A percentile compares a stretch with the other conserved stretches of the same genome.
Evolutionary conservation across 2,113 vertebrate species (phyloP).

Genomic region (Erinaceus europaeus): DNA sequence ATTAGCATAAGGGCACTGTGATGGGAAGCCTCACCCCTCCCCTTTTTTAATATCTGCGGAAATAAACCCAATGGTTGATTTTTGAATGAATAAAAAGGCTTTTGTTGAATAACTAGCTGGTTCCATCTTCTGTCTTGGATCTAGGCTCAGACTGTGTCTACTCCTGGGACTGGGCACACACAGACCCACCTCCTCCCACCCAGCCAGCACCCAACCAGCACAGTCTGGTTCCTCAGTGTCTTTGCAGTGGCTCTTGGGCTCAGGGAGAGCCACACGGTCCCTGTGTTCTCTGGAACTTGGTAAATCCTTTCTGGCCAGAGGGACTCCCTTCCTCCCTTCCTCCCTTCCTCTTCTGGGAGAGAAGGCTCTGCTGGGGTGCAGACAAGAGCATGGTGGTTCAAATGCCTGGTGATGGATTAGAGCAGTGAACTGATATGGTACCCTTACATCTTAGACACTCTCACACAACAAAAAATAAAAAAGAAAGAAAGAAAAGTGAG

Average conservation of each 20-base stretch:
- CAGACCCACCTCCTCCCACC: too few relatives aligned
- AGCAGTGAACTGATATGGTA: rapidly evolving
- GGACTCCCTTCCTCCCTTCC: not conserved
- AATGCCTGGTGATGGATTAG: not conserved
- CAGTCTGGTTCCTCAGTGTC: not conserved
- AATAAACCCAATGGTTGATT: slow-evolving; percentile 51
- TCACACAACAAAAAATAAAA: too few relatives aligned
- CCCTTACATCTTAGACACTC: too few relatives aligned
- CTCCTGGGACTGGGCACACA: rapidly evolving
- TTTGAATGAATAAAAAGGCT: slow-evolving; percentile 65
- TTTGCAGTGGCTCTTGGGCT: too few relatives aligned
- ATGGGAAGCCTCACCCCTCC: slow-evolving; percentile 28
- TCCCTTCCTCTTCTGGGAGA: not conserved
- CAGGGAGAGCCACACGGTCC: not conserved
- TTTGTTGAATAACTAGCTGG: slow-evolving; percentile 62
- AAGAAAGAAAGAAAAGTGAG: too few relatives aligned
- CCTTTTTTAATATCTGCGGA: slow-evolving; percentile 61
- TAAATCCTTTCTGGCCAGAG: rapidly evolving
- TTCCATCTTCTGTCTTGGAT: slow-evolving; percentile 65
- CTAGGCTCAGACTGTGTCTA: not conserved
- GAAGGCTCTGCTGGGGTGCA: not conserved
- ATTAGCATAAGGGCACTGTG: slow-evolving; percentile 13
- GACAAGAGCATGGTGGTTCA: rapidly evolving
- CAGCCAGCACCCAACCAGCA: rapidly evolving
- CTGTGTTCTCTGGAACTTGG: not conserved